Percentiles rank a stretch among this genome's conserved stretches.
Conservation (phyloP, 2,888 invertebrate genomes). For the Eupithecia pulchellata region DNA sequence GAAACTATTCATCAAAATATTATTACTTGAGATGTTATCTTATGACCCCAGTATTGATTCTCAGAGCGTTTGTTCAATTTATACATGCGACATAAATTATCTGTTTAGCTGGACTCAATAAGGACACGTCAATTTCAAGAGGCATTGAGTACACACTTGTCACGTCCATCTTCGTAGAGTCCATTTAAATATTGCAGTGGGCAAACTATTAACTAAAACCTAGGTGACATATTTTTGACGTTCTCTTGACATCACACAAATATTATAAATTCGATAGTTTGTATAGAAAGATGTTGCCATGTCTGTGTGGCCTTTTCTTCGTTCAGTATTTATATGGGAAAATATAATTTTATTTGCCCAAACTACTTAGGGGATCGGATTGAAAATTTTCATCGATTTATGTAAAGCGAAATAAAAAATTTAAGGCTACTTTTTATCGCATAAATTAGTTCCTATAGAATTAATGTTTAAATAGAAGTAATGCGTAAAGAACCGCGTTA, state of each 20-base stretch:
- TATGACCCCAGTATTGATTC: slow-evolving; percentile 65
- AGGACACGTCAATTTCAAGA: slow-evolving; percentile 54
- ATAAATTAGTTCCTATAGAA: too few relatives aligned
- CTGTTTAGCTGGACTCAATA: slow-evolving; percentile 50
- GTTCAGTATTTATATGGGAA: too few relatives aligned
- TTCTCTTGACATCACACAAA: not conserved
- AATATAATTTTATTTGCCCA: not conserved
- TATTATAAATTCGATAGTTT: too few relatives aligned
- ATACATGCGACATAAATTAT: slow-evolving; percentile 49
- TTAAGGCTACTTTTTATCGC: too few relatives aligned
- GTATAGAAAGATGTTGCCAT: not conserved
- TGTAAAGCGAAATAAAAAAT: too few relatives aligned
- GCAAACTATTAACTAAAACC: not conserved
- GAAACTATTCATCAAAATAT: slow-evolving; percentile 1
- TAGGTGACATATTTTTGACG: not conserved
- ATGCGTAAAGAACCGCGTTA: too few relatives aligned
- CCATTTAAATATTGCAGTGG: not conserved
- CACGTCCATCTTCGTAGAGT: slow-evolving; percentile 11
- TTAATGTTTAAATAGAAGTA: too few relatives aligned
- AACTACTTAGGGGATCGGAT: not conserved
- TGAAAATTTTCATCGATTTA: not conserved
- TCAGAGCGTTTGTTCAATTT: slow-evolving; percentile 65
- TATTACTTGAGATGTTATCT: slow-evolving; percentile 53
- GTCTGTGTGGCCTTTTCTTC: too few relatives aligned
- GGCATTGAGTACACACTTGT: slow-evolving; percentile 26